Conservation (phyloP, 2,888 invertebrate genomes). For the Heliconius ethilla region DNA sequence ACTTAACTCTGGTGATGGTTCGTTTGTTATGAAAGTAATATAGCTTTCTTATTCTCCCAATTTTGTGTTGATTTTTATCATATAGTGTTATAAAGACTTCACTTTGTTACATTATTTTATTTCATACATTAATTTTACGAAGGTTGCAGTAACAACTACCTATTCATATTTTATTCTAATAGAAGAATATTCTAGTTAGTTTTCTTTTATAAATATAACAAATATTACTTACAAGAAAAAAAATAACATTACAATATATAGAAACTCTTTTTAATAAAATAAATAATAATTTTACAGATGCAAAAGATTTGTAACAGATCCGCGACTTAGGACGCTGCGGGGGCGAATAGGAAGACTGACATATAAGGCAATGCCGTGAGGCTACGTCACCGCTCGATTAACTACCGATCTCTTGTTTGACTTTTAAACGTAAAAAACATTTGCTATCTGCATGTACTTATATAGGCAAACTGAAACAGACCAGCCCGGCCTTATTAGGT, state of each 20-base stretch:
- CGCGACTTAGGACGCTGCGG: conserved; percentile 65
- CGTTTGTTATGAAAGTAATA: not conserved
- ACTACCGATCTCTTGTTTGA: conserved; percentile 63
- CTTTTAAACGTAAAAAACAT: conserved; percentile 62
- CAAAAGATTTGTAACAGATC: conserved; percentile 60
- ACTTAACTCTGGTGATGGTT: too few relatives aligned
- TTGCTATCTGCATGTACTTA: conserved; percentile 64
- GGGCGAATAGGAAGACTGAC: conserved; percentile 78
- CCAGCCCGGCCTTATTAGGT: conserved; percentile 53
- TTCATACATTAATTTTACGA: not conserved
- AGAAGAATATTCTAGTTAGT: not conserved
- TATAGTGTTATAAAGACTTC: not conserved
- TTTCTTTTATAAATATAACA: not conserved
- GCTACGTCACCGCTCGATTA: conserved; percentile 74
- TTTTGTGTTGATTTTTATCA: not conserved
- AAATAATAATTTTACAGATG: not conserved
- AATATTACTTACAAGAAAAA: not conserved
- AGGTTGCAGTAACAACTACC: not conserved
- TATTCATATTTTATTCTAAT: not conserved
- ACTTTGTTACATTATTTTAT: not conserved
- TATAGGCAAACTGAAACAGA: conserved; percentile 69
- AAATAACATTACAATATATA: not conserved
- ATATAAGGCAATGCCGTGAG: conserved; percentile 68
- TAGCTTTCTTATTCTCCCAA: not conserved
- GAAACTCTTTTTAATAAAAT: not conserved